Evolutionary conservation across 2,113 vertebrate genomes (phyloP), one percentile per base, ranked within the genome.

Genomic region (Albula goreensis): DNA sequence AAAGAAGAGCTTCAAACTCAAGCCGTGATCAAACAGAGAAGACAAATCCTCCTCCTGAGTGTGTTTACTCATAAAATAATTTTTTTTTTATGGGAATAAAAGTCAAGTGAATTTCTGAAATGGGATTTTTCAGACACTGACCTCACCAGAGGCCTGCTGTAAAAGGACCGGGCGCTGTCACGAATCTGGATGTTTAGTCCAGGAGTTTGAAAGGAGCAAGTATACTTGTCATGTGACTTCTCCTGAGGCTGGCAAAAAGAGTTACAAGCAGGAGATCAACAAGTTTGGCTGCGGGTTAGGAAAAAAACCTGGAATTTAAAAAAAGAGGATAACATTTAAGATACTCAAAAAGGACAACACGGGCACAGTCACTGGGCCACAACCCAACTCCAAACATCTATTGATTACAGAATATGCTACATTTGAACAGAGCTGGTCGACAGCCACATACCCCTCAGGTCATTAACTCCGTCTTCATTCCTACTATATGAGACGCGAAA

Each of bases 391-490:
- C 60, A 22, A 86, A 56, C 50, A 83, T 86, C 85, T 86, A 86
- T 17, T 17, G 77, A 83, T 66, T 74, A 74, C n/a, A 31, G 70
- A 0, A 50, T 78, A n/a, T 86, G 85, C 85, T 86, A 86, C 85
- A 86, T 86, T 60, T 81, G 78, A 86, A 63, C 63, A 50, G 80
- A 86, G 85, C 66, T 22, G 63, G 60, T 52, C 80, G 70, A 25
- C 25, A 41, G 50, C 50, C 22, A 66, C 11, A 10, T n/a, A 57
- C 7, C n/a, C 31, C 22, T 63, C 85, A n/a, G 50, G 25, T 53
- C 49, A 22, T 63, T 70, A 74, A 82, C 53, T 60, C 80, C 41
- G 80, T 80, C 25, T 70, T 31, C 57, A 81, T 22, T 63, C 50
- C 85, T 82, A 74, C 25, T 74, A 51, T 41, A 79, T 15, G 13